These are phyloP conservation scores for Clarias macrocephalus DNA, from an alignment of 2,113 vertebrate genomes.

Conservation along the genomic window DNA sequence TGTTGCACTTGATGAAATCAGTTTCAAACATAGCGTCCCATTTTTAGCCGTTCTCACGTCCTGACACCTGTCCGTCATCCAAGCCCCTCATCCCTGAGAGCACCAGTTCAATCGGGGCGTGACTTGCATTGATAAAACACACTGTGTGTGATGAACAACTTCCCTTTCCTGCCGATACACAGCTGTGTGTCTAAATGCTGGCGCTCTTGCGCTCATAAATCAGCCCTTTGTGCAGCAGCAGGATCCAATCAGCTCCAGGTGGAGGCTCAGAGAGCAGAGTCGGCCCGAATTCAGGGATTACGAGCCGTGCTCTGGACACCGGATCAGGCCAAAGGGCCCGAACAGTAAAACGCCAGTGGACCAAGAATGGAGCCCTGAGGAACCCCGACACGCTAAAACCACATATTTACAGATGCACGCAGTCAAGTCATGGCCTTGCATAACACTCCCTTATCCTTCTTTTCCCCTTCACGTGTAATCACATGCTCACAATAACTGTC, in stretches of 20 bases:
- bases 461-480: not conserved
- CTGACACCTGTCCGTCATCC: conserved; percentile 82
- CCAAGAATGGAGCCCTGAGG: conserved; percentile 34
- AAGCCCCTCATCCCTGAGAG: conserved; percentile 77
- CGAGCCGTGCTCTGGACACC: conserved; percentile 84
- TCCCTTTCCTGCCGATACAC: conserved; percentile 93
- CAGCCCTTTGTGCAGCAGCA: conserved; percentile 94
- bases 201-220: conserved; percentile 88
- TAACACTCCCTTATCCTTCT: conserved; percentile 19
- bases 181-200: conserved; percentile 83
- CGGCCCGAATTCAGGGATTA: conserved; percentile 79
- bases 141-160: conserved; percentile 94
- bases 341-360: conserved; percentile 33
- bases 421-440: conserved; percentile 16
- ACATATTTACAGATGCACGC: conserved; percentile 11
- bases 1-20: not conserved
- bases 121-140: conserved; percentile 87
- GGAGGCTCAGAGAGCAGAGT: conserved; percentile 77
- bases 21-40: not conserved
- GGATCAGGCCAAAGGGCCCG: conserved; percentile 70
- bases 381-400: conserved; percentile 12
- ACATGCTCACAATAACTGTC: not conserved
- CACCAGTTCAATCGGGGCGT: conserved; percentile 63
- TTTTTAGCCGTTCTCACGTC: conserved; percentile 57
- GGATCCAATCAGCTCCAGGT: conserved; percentile 96